These are phyloP conservation scores for Hybos culiciformis DNA, from an alignment of 2,888 invertebrate genomes.

Conservation along the genomic window DNA sequence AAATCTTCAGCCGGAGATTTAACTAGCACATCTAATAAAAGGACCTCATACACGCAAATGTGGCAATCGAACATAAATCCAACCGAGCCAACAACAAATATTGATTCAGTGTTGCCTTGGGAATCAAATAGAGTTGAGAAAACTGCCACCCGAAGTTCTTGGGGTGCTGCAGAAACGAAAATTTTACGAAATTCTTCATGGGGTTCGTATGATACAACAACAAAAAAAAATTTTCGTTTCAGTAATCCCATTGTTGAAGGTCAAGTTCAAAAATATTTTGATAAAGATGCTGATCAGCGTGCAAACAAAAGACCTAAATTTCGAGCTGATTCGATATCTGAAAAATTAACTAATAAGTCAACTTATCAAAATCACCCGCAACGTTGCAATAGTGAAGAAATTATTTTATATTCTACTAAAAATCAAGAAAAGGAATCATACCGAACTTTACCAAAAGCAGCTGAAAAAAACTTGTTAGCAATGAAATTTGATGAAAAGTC, in stretches of 20 bases:
- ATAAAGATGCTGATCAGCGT: background rate
- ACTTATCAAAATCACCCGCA: conserved; percentile 19
- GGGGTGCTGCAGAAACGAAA: conserved; percentile 44
- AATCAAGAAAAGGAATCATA: conserved; percentile 33
- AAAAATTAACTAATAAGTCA: background rate
- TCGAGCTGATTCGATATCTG: conserved; percentile 40
- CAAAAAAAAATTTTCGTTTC: conserved; percentile 25
- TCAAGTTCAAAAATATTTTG: conserved; percentile 26
- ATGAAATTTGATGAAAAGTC: conserved; percentile 11
- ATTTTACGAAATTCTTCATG: conserved; percentile 55
- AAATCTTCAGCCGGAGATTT: conserved; percentile 9
- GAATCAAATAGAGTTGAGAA: conserved; percentile 16
- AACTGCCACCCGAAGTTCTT: conserved; percentile 58
- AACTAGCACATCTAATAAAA: conserved; percentile 21
- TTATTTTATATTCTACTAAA: conserved; percentile 20
- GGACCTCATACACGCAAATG: background rate
- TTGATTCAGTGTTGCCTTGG: conserved; percentile 20
- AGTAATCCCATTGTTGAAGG: conserved; percentile 29
- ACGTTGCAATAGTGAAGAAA: conserved; percentile 35
- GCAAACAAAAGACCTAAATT: conserved; percentile 57
- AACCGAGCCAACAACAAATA: conserved; percentile 13
- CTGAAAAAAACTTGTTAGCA: conserved; percentile 12
- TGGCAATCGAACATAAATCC: conserved; percentile 6
- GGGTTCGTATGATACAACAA: conserved; percentile 51
- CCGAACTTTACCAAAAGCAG: conserved; percentile 29